Conservation (phyloP, 2,797 vertebrate species). For the Alfaro cultratus region DNA sequence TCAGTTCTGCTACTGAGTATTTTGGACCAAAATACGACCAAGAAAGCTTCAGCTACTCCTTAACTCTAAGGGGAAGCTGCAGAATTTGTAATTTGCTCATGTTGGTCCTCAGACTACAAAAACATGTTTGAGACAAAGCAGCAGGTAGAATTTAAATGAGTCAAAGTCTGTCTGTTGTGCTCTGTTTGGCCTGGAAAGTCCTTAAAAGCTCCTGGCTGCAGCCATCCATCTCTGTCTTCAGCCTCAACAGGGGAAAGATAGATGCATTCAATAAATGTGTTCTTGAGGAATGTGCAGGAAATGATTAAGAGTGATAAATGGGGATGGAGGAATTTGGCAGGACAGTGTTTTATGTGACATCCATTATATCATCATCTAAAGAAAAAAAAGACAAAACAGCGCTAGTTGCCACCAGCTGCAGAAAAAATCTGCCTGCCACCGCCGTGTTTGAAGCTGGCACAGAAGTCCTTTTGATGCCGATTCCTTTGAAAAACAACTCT, state of each 20-base stretch:
- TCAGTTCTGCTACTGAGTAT: background rate
- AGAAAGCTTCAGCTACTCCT: background rate
- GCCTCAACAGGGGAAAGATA: constrained; percentile 71
- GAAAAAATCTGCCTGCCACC: constrained; percentile 18
- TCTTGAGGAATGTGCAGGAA: constrained; percentile 83
- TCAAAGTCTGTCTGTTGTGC: constrained; percentile 68
- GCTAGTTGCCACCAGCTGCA: constrained; percentile 21
- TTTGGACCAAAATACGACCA: background rate
- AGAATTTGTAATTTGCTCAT: background rate
- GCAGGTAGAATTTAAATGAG: constrained; percentile 70
- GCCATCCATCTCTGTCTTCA: constrained; percentile 76
- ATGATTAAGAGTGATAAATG: constrained; percentile 85
- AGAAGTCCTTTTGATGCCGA: constrained; percentile 33
- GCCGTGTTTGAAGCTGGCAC: constrained; percentile 31
- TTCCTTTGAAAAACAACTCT: constrained; percentile 28
- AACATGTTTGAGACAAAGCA: constrained; percentile 31
- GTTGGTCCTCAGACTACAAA: constrained; percentile 13
- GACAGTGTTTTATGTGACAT: constrained; percentile 63
- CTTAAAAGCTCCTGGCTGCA: constrained; percentile 71
- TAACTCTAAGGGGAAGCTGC: background rate
- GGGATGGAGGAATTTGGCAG: constrained; percentile 52
- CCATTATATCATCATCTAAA: constrained; percentile 66
- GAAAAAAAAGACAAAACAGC: constrained; percentile 26
- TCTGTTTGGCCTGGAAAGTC: constrained; percentile 67
- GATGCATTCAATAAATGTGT: constrained; percentile 82